These are phyloP conservation scores for Phyllostomus discolor DNA, from an alignment of 2,113 vertebrate genomes.

Conservation along the genomic window DNA sequence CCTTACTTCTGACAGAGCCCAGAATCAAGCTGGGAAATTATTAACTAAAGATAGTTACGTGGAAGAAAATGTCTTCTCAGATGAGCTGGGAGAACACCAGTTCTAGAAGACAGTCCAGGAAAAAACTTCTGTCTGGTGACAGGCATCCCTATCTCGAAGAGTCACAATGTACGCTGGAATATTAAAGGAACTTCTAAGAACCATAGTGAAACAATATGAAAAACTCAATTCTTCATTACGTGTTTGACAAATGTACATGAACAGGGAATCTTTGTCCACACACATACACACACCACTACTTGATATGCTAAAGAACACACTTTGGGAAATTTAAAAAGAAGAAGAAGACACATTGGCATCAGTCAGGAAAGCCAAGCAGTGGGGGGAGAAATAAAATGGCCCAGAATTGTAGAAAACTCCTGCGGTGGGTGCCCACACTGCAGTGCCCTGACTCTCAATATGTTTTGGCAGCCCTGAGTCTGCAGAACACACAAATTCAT, in stretches of 20 bases:
- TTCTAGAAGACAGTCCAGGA: neutral
- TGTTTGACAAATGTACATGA: neutral
- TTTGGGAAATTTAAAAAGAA: neutral
- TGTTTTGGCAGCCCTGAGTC: neutral
- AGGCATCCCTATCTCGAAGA: neutral
- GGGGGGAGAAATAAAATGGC: neutral
- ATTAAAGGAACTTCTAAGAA: neutral
- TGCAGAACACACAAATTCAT: neutral
- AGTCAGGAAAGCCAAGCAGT: neutral
- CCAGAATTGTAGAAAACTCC: neutral
- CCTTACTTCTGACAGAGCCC: neutral
- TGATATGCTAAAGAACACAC: neutral
- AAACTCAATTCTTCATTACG: neutral
- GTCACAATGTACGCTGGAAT: neutral
- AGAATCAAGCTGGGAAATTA: neutral
- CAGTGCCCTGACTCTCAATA: neutral
- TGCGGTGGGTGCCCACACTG: neutral
- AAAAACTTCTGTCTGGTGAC: neutral
- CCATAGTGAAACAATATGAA: neutral
- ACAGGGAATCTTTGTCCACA: neutral
- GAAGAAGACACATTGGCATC: neutral
- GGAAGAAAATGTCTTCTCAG: neutral
- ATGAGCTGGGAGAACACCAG: neutral
- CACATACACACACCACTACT: neutral
- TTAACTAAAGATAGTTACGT: neutral